phyloP scores from a whole-genome alignment of 2,113 vertebrate genomes.

The Peromyscus leucopus region DNA sequence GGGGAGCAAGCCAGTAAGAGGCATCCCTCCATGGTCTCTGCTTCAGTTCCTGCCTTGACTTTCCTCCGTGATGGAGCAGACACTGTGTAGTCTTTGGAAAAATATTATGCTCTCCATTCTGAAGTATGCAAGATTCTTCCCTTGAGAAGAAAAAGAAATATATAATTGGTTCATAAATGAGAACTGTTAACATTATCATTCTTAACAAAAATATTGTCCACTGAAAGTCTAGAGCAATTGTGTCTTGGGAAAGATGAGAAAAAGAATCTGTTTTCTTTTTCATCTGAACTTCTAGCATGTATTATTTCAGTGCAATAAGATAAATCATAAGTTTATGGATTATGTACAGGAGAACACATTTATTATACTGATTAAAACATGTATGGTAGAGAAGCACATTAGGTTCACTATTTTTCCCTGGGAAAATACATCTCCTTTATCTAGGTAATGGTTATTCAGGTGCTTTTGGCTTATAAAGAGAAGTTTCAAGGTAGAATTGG shows the following conservation, averaged over 20 bases:
- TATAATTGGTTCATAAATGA: background rate
- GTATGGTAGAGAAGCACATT: background rate
- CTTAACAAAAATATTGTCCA: background rate
- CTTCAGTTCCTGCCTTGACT: background rate
- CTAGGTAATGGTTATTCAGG: background rate
- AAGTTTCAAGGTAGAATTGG: background rate
- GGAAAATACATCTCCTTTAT: background rate
- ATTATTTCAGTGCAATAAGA: background rate
- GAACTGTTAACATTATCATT: background rate
- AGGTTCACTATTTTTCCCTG: background rate
- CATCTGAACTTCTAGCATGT: background rate
- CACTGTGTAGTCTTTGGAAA: background rate
- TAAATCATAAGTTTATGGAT: background rate
- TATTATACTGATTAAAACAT: background rate
- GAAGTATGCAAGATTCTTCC: background rate
- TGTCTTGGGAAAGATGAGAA: background rate
- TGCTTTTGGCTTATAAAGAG: background rate
- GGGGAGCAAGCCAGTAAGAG: background rate
- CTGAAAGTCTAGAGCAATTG: background rate
- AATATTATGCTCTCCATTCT: background rate
- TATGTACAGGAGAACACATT: background rate
- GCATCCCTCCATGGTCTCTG: background rate
- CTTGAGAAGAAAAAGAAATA: constrained; percentile 13
- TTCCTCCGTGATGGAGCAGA: background rate
- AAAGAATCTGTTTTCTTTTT: background rate